These are phyloP conservation scores for Macroramphosus scolopax DNA, from an alignment of 2,797 vertebrate genomes.

Conservation along the genomic window DNA sequence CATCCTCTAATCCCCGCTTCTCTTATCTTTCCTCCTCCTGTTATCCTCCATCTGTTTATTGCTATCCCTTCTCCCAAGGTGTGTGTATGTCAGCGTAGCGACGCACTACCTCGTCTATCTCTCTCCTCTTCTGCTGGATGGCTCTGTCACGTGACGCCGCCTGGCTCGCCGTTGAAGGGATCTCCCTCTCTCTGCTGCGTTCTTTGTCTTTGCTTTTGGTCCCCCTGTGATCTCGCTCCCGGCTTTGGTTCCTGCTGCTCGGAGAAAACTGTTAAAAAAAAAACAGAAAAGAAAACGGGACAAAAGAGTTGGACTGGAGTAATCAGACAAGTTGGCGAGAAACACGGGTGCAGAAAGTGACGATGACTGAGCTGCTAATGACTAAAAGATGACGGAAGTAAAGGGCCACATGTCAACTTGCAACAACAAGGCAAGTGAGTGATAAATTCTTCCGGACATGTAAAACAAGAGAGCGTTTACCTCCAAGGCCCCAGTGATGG, in stretches of 20 bases:
- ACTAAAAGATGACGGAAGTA: conserved; percentile 30
- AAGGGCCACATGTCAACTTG: conserved; percentile 32
- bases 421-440: too few species aligned
- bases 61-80: conserved; percentile 24
- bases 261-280: conserved; percentile 47
- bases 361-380: conserved; percentile 46
- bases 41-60: conserved; percentile 27
- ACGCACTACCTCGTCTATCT: conserved; percentile 74
- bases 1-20: conserved; percentile 33
- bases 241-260: conserved; percentile 47
- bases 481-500: too few species aligned
- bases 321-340: conserved; percentile 32
- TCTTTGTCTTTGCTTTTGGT: conserved; percentile 49
- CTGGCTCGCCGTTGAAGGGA: conserved; percentile 41
- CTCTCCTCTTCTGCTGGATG: conserved; percentile 74
- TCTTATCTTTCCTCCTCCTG: conserved; percentile 34
- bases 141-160: conserved; percentile 67
- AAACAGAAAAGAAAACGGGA: conserved; percentile 7
- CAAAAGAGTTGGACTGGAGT: conserved; percentile 18
- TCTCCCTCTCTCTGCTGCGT: conserved; percentile 31
- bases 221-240: conserved; percentile 50
- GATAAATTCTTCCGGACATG: too few species aligned
- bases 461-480: too few species aligned
- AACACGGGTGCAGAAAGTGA: conserved; percentile 22
- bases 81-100: conserved; percentile 24